Base-by-base conservation (phyloP, 2,113 vertebrate genomes). In the Clarias macrocephalus region DNA sequence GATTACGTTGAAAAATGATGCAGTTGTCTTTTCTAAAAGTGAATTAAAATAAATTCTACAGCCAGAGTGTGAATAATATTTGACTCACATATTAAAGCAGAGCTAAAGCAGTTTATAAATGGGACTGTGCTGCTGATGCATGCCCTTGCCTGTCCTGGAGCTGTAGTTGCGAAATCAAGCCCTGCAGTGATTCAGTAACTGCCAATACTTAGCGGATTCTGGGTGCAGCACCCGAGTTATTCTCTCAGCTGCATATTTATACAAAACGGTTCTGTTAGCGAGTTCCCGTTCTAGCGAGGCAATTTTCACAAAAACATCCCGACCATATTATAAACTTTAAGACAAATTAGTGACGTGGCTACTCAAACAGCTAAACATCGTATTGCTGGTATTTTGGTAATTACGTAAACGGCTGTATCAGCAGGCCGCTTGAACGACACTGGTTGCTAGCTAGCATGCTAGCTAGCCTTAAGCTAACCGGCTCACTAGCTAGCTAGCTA, bases 121-220 rank as follows among this genome's bases (percentile, higher is more conserved):
- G 28, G 3, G 28, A 48, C 13, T 25, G 30, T 62, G 5, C 18
- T 65, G n/a, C 13, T 66, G 52, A 28, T 56, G 23, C 73, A 75
- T 75, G 42, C 42, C 48, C 6, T 25, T n/a, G 12, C 73, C 2
- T 54, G 75, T 28, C 75, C 52, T 79, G 48, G 16, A 65, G 25
- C 3, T 83, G 37, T 52, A 16, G 62, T 25, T 83, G 62, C 5
- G 56, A 85, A 75, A 85, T 54, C 11, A n/a, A 37, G 33, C 23
- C 19, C 70, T 85, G 83, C 70, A 76, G 56, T 75, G 70, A 42
- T 76, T 76, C 68, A 73, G 21, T 82, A 16, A 4, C 16, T 33
- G 18, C 33, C 60, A 18, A n/a, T 62, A 62, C 6, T 18, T 8
- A 5, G 0, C 23, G 52, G 65, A 48, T 66, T 80, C 10, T 80